phyloP scores from a whole-genome alignment of 2,888 invertebrate genomes.

The Ryuthela nishihirai region DNA sequence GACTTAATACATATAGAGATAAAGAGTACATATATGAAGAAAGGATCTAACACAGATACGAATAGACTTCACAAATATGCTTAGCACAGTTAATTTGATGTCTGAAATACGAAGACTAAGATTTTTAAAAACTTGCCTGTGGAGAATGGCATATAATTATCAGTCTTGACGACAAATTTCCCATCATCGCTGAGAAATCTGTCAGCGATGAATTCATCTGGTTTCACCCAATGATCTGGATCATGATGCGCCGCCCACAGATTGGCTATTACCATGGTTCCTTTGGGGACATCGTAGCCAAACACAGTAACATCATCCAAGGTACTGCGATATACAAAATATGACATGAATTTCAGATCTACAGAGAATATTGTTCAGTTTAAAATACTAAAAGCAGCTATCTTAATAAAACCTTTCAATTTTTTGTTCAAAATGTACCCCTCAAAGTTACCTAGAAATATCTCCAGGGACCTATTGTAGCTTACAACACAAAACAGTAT shows the following conservation, averaged over 20 bases:
- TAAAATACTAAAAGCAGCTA: not conserved
- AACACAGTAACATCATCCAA: conserved; percentile 18
- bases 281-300: conserved; percentile 34
- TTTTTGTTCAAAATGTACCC: no score
- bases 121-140: conserved; percentile 4
- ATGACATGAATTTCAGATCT: not conserved
- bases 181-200: conserved; percentile 26
- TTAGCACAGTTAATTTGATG: no score
- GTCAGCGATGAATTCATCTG: conserved; percentile 27
- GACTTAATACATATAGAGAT: no score
- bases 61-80: no score
- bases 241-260: conserved; percentile 34
- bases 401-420: not conserved
- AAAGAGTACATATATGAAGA: no score
- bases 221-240: conserved; percentile 18
- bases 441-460: no score
- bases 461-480: no score
- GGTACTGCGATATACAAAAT: conserved; percentile 4
- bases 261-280: conserved; percentile 22
- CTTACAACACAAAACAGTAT: no score
- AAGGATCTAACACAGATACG: no score
- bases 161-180: not conserved
- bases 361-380: not conserved
- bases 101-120: no score
- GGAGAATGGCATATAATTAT: conserved; percentile 32